Conservation (phyloP, 2,888 invertebrate species). For the Leptopterna dolabrata region DNA sequence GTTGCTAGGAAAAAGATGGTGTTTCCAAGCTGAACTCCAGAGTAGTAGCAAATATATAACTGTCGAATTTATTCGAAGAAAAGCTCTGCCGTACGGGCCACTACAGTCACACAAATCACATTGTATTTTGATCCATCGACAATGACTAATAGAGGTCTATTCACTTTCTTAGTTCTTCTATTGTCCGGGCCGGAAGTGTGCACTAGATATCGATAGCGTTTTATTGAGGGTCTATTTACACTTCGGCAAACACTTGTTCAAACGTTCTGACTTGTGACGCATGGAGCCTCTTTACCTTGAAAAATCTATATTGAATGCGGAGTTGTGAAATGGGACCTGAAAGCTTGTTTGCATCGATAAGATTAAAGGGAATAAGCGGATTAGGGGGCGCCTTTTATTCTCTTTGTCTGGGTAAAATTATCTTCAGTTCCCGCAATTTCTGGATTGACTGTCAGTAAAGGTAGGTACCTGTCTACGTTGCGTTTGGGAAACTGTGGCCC, state of each 20-base stretch:
- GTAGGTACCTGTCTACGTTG: too few species aligned
- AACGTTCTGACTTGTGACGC: background rate
- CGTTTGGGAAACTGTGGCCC: too few species aligned
- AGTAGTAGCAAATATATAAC: too few species aligned
- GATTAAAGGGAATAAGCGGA: background rate
- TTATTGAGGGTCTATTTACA: background rate
- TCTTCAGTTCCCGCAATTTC: background rate
- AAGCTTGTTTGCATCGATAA: conserved; percentile 28
- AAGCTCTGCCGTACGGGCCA: too few species aligned
- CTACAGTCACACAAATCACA: background rate
- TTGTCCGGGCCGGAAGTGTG: background rate
- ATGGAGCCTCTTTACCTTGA: background rate
- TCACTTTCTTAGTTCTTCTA: background rate
- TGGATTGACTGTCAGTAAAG: too few species aligned
- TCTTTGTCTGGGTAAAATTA: background rate
- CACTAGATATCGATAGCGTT: background rate
- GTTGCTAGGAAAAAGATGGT: too few species aligned
- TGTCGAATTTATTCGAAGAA: background rate
- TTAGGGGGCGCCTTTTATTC: background rate
- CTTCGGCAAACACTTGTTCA: conserved; percentile 5
- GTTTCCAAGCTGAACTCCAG: too few species aligned
- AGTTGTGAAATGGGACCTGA: background rate
- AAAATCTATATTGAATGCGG: background rate
- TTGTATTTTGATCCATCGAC: background rate
- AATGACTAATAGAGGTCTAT: background rate